A percentile compares a stretch with the other conserved stretches of the same genome.
phyloP scores from a whole-genome alignment of 2,797 vertebrate genomes.

The Chrosomus eos region DNA sequence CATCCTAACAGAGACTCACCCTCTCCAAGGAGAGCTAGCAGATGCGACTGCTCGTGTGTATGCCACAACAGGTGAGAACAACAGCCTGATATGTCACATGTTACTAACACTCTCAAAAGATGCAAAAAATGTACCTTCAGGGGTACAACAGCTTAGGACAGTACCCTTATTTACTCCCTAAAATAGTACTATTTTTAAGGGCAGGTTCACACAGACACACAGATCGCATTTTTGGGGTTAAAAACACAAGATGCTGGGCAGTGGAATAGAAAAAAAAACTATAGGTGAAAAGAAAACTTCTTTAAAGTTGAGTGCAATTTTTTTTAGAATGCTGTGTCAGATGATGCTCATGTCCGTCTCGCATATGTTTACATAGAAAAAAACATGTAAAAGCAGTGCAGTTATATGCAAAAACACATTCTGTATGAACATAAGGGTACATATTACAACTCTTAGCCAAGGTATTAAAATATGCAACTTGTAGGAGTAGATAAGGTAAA shows the following conservation, averaged over 20 bases:
- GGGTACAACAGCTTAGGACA: neutral
- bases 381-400: neutral
- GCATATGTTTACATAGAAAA: neutral
- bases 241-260: too few relatives aligned
- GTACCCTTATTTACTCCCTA: neutral
- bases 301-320: too few relatives aligned
- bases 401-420: neutral
- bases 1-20: constrained; percentile 82
- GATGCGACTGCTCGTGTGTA: constrained; percentile 86
- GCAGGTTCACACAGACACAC: too few relatives aligned
- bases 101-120: neutral
- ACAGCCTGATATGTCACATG: neutral
- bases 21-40: constrained; percentile 83
- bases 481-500: neutral
- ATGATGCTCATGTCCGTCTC: neutral
- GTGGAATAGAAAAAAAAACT: too few relatives aligned
- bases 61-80: constrained; percentile 81
- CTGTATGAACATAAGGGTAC: too few relatives aligned
- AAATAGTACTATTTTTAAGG: neutral
- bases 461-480: neutral
- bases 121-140: neutral
- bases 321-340: neutral
- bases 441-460: neutral
- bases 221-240: too few relatives aligned
- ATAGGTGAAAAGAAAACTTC: too few relatives aligned